These are phyloP conservation scores for Tetrapedia diversipes DNA, from an alignment of 2,888 invertebrate species.

Conservation along the genomic window DNA sequence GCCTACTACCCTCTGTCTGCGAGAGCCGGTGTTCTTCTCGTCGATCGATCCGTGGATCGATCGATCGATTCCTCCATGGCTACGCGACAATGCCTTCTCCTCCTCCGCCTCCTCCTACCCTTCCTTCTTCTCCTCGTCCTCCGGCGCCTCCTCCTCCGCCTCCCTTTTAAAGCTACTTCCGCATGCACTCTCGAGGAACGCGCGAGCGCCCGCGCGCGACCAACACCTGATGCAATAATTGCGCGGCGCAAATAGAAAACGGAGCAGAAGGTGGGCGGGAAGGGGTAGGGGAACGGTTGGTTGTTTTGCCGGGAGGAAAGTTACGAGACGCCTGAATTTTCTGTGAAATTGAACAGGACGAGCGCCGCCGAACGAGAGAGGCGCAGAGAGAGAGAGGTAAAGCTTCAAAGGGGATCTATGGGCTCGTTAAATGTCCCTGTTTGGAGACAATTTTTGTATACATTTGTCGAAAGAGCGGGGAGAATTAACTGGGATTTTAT, in stretches of 20 bases:
- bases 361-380: too few species aligned
- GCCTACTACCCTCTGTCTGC: slow-evolving; percentile 57
- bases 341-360: slow-evolving; percentile 24
- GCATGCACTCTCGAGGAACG: slow-evolving; percentile 25
- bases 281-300: neutral
- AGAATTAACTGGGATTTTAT: too few species aligned
- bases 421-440: neutral
- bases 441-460: slow-evolving; percentile 18
- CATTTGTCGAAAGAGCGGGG: neutral
- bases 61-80: slow-evolving; percentile 52
- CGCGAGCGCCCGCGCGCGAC: slow-evolving; percentile 2
- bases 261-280: neutral
- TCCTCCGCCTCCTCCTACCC: neutral
- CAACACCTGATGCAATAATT: slow-evolving; percentile 34
- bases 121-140: neutral
- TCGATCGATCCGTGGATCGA: slow-evolving; percentile 63
- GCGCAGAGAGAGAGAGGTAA: too few species aligned
- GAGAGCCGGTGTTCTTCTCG: slow-evolving; percentile 43
- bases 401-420: slow-evolving; percentile 3
- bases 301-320: slow-evolving; percentile 28
- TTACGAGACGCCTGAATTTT: slow-evolving; percentile 32
- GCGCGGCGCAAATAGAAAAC: slow-evolving; percentile 21
- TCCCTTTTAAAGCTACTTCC: slow-evolving; percentile 38
- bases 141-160: neutral
- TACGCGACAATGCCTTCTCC: slow-evolving; percentile 26